Conservation (phyloP, 2,797 vertebrate species). For the Apogon hyalosoma region DNA sequence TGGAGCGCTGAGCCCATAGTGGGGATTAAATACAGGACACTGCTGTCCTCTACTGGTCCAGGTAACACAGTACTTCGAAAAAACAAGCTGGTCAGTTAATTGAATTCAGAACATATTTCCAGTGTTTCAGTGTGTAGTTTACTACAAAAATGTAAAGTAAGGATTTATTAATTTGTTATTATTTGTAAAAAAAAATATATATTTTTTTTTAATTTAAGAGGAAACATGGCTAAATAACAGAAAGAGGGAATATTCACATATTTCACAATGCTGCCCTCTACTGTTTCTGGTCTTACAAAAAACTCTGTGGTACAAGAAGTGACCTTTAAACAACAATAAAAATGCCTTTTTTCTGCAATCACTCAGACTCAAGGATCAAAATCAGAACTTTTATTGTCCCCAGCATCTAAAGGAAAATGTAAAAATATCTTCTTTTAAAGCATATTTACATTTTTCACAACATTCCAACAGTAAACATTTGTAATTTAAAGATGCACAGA, state of each 20-base stretch:
- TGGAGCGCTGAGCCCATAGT: background rate
- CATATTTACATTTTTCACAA: conserved; percentile 57
- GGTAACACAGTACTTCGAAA: background rate
- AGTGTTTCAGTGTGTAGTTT: background rate
- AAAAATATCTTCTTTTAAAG: conserved; percentile 62
- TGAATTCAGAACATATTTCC: background rate
- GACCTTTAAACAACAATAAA: background rate
- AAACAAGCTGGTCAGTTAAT: background rate
- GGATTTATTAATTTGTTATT: too few relatives aligned
- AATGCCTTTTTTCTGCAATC: background rate
- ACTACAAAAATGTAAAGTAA: background rate
- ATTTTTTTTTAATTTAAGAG: too few relatives aligned
- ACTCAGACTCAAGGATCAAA: conserved; percentile 20
- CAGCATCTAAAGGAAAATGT: conserved; percentile 69
- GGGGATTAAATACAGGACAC: conserved; percentile 6
- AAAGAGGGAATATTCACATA: background rate
- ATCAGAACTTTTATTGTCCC: conserved; percentile 54
- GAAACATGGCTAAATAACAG: background rate
- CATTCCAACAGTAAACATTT: conserved; percentile 24
- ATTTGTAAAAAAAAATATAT: too few relatives aligned
- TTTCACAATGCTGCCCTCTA: conserved; percentile 33
- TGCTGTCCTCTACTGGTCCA: conserved; percentile 49
- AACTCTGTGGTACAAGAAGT: too few relatives aligned
- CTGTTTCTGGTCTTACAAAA: conserved; percentile 19
- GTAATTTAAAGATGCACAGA: background rate